A percentile compares a stretch with the other conserved stretches of the same genome.
Conservation (phyloP, 2,888 invertebrate species). For the Ophraella communa region DNA sequence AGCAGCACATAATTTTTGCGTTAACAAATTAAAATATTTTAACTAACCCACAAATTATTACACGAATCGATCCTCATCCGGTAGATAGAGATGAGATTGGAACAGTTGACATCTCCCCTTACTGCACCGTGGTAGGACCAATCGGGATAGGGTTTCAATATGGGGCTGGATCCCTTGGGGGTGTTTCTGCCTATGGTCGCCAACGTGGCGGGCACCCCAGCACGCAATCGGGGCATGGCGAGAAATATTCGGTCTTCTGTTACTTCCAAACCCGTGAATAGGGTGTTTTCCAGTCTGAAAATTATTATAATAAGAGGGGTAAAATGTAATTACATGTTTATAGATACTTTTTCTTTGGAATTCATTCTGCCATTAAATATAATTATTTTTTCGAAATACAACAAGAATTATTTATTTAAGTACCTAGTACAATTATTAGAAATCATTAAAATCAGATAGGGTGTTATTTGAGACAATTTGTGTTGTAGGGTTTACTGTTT, state of each 20-base stretch:
- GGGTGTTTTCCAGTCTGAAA: slow-evolving; percentile 75
- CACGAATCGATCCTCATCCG: slow-evolving; percentile 79
- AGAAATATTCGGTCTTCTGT: slow-evolving; percentile 75
- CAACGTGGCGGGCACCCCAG: slow-evolving; percentile 79
- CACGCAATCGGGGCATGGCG: slow-evolving; percentile 76
- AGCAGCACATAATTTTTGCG: no score
- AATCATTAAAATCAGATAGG: no score
- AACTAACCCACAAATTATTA: slow-evolving; percentile 76
- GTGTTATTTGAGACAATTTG: no score
- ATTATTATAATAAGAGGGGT: not conserved
- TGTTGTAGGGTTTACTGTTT: no score
- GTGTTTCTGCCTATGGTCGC: slow-evolving; percentile 71
- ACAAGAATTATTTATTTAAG: not conserved
- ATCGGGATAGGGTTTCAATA: slow-evolving; percentile 54
- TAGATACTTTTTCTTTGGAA: not conserved
- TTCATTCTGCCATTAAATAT: no score
- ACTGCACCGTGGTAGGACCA: slow-evolving; percentile 76
- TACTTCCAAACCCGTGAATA: slow-evolving; percentile 79
- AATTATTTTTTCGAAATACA: not conserved
- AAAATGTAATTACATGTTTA: not conserved
- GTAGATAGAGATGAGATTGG: slow-evolving; percentile 80
- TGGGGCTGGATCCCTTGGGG: slow-evolving; percentile 72
- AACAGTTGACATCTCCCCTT: slow-evolving; percentile 75
- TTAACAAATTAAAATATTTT: no score
- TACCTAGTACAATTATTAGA: no score